Evolutionary conservation across 2,888 invertebrate species (phyloP).

Genomic region (Branchipolynoe longqiensis): DNA sequence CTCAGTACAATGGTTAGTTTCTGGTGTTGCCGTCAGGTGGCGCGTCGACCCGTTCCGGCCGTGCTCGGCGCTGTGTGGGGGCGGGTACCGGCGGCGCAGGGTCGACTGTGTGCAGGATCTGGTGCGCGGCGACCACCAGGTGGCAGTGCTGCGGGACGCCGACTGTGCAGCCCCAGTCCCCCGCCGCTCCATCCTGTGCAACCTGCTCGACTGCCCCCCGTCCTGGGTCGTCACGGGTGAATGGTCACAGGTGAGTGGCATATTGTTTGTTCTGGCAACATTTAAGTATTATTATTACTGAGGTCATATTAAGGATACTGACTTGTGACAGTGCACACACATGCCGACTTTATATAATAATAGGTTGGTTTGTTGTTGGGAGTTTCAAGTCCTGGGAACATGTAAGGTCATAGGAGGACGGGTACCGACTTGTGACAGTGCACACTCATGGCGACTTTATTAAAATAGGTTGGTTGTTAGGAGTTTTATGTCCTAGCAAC

Average conservation of each 20-base stretch:
- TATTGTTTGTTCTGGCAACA: no score
- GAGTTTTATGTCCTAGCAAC: no score
- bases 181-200: conserved; percentile 91
- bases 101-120: conserved; percentile 86
- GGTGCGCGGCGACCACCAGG: conserved; percentile 87
- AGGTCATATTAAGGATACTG: no score
- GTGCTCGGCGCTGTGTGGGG: conserved; percentile 96
- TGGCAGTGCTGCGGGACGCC: conserved; percentile 94
- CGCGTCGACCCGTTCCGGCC: conserved; percentile 93
- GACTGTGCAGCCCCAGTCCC: conserved; percentile 96
- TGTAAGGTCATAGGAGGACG: no score
- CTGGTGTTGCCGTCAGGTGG: conserved; percentile 84
- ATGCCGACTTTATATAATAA: no score
- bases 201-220: conserved; percentile 95
- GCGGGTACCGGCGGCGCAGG: conserved; percentile 94
- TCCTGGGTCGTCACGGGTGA: conserved; percentile 90
- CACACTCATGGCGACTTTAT: no score
- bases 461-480: no score
- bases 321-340: no score
- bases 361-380: no score
- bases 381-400: no score
- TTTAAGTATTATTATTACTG: no score
- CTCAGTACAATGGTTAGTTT: not conserved
- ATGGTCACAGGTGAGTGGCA: conserved; percentile 96
- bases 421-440: no score